Base-by-base conservation (phyloP, 2,113 vertebrate species). In the Glaucomys volans region DNA sequence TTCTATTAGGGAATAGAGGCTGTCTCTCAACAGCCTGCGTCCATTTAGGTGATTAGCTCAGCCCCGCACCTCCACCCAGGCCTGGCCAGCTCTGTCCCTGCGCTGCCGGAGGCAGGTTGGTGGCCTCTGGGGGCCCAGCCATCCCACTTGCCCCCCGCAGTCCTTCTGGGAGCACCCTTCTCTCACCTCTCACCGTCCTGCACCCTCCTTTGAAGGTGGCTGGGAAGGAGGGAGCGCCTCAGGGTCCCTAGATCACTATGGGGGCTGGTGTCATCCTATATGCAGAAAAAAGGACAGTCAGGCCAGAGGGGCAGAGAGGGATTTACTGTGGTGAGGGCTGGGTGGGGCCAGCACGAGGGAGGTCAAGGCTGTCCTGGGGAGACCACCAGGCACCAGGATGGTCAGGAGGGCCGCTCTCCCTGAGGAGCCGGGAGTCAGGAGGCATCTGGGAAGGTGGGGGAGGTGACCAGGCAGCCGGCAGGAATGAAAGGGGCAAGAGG, bases 1-100 rank as follows among this genome's bases (percentile, higher is more conserved):
- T 99, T 99, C 99, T 99, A 99, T 99, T 99, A 99, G 99, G 99
- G 99, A 99, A 99, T 98, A 99, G 99, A 98, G 98, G 99, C 99
- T 97, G 98, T 98, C 99, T 99, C 99, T 92, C 99, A 98, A 98
- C 99, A 99, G 99, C 98, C 99, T 97, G 98, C 69, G 98, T 99
- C 99, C 99, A 99, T 99, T 99, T 99, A 99, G 98, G 99, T 99
- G 99, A 99, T 99, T 99, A 99, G 99, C 98, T 98, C 87, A 97
- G 97, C 94, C 95, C 17, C 26, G 90, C 96, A 98, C 97, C 93
- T 95, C 93, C 86, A 28, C 40, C 18, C 28, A 77, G 95, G 72
- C 75, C 2, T 9, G 20, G 72, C 1, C 26, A 67, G 87, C 91
- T 75, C 95, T 40, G 87, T 76, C 76, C 66, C 84, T 96, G 5